phyloP scores from a whole-genome alignment of 1,140 invertebrate genomes.

The Ladona fulva region DNA sequence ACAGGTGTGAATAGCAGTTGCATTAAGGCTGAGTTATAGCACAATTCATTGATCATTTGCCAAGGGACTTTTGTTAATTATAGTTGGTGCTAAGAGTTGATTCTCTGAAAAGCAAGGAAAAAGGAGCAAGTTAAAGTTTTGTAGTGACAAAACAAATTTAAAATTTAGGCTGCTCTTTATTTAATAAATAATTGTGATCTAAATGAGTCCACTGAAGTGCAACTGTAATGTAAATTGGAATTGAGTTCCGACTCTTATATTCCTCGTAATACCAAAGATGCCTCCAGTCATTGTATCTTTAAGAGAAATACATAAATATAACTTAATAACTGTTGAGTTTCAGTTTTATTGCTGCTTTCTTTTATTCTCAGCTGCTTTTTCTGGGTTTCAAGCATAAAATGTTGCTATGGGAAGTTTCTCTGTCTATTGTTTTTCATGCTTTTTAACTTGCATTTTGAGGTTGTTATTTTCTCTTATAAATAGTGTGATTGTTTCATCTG shows the following conservation, averaged over 20 bases:
- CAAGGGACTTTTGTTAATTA: not conserved
- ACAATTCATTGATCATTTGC: not conserved
- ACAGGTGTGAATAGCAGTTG: not conserved
- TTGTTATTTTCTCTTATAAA: too few relatives aligned
- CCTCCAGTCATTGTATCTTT: slow-evolving; percentile 4
- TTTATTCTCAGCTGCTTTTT: not conserved
- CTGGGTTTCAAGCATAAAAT: not conserved
- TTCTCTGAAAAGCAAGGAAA: not conserved
- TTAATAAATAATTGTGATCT: not conserved
- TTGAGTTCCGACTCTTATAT: not conserved
- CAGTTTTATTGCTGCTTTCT: not conserved
- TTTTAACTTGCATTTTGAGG: too few relatives aligned
- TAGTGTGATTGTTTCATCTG: too few relatives aligned
- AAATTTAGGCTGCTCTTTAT: not conserved
- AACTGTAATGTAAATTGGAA: not conserved
- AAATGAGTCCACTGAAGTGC: not conserved
- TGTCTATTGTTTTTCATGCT: too few relatives aligned
- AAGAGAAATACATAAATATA: not conserved
- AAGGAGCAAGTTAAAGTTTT: not conserved
- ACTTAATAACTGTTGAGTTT: not conserved
- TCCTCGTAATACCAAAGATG: not conserved
- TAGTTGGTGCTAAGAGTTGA: not conserved
- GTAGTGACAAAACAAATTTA: not conserved
- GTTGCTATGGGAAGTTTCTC: too few relatives aligned
- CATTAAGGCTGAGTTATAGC: not conserved